Evolutionary conservation across 2,888 invertebrate species (phyloP).

Genomic region (Meiosimyza decipiens): DNA sequence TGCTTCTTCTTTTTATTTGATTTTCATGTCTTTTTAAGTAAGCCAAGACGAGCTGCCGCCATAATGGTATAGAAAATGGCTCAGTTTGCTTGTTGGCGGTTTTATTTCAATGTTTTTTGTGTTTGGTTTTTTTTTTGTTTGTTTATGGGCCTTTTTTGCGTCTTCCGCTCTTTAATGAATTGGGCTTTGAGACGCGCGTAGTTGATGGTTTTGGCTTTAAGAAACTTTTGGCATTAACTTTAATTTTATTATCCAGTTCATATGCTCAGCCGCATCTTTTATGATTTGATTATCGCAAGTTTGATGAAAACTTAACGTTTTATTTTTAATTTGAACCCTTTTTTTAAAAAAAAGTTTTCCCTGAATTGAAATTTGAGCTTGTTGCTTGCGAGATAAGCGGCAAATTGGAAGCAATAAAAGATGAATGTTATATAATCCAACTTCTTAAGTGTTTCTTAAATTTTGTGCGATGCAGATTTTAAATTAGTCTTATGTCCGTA

Average conservation of each 20-base stretch:
- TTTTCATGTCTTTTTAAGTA: slow-evolving; percentile 15
- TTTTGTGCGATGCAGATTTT: too few species aligned
- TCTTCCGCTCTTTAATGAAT: background rate
- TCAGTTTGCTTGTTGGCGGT: slow-evolving; percentile 2
- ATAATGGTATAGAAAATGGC: slow-evolving; percentile 24
- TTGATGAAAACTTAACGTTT: slow-evolving; percentile 3
- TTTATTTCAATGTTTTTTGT: background rate
- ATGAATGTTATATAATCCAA: too few species aligned
- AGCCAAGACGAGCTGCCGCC: slow-evolving; percentile 24
- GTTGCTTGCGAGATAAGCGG: too few species aligned
- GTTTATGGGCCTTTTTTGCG: background rate
- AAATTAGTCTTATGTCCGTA: too few species aligned
- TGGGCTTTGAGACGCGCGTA: background rate
- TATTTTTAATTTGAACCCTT: background rate
- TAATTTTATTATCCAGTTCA: slow-evolving; percentile 24
- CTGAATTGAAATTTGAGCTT: too few species aligned
- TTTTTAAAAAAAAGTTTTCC: too few species aligned
- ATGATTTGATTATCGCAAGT: slow-evolving; percentile 7
- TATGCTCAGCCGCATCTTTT: background rate
- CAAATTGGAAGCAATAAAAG: too few species aligned
- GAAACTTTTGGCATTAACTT: slow-evolving; percentile 17
- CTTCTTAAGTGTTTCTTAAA: too few species aligned
- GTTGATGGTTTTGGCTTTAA: background rate
- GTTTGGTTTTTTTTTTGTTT: background rate
- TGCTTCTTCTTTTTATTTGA: background rate